Conservation (phyloP, 2,113 vertebrate species). For the Mormyrus lacerda region DNA sequence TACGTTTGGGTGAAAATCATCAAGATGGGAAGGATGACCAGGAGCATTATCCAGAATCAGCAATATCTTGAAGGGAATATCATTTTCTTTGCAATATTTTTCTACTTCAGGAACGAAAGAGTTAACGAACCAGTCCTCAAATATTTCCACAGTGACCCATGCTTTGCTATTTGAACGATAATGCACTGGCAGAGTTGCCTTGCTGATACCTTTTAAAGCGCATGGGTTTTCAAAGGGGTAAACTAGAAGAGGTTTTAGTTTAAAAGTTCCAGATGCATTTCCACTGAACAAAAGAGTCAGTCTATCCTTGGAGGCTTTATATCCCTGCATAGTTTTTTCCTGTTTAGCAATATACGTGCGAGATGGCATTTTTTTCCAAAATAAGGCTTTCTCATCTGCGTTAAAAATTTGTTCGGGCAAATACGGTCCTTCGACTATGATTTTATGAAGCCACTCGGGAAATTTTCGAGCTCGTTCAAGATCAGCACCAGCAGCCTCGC, state of each 20-base stretch:
- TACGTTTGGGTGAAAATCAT: background rate
- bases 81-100: background rate
- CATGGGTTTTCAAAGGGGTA: background rate
- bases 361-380: constrained; percentile 4
- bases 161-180: background rate
- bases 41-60: background rate
- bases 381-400: background rate
- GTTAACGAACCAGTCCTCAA: constrained; percentile 4
- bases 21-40: constrained; percentile 5
- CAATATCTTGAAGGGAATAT: background rate
- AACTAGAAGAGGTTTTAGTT: constrained; percentile 1
- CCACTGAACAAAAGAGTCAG: background rate
- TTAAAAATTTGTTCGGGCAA: background rate
- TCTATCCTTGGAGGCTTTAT: background rate
- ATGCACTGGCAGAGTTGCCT: background rate
- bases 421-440: background rate
- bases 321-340: background rate
- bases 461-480: background rate
- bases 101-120: background rate
- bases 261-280: background rate
- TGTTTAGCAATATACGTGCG: background rate
- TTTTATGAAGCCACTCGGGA: background rate
- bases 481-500: background rate
- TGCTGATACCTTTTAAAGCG: background rate
- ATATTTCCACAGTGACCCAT: background rate